Conservation (phyloP, 2,113 vertebrate genomes). For the cat (Felis catus) region F.catus_Fca126_mat1.0 CM031424.1:39691501-39692000, state of each 20-base stretch:
- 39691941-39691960: not conserved
- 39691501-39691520: accelerated
- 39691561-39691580: not conserved
- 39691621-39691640: not conserved
- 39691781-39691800: not conserved
- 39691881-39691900: not conserved
- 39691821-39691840: not conserved
- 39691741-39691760: not conserved
- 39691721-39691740: not conserved
- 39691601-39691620: not conserved
- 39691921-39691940: not conserved
- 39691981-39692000: not conserved
- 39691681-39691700: not conserved
- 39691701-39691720: not conserved
- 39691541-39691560: too few relatives aligned
- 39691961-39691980: not conserved
- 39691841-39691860: not conserved
- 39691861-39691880: slow-evolving; percentile 20
- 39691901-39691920: slow-evolving; percentile 33
- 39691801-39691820: not conserved
- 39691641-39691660: not conserved
- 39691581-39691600: not conserved
- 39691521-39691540: too few relatives aligned
- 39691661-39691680: not conserved
- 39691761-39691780: not conserved